Evolutionary conservation across 64 coral and sea anemone genomes (phyloP).

Genomic region (Actinia equina): DNA sequence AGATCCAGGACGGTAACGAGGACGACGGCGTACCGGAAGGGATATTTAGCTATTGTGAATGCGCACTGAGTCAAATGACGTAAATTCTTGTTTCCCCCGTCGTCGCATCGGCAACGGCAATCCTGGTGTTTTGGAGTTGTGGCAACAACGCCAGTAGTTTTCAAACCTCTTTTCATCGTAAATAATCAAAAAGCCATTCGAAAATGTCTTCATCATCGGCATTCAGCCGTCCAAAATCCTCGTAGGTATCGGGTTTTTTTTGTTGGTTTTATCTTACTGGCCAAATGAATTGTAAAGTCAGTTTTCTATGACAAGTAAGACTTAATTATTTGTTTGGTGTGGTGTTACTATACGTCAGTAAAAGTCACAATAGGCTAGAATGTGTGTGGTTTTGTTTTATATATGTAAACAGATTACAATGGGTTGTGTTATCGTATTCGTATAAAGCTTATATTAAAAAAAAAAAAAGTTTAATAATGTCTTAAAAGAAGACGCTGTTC

Average conservation of each 20-base stretch:
- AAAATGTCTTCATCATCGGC: neutral
- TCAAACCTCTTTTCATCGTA: neutral
- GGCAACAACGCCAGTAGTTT: neutral
- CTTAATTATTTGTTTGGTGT: no score
- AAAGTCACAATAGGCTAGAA: no score
- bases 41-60: neutral
- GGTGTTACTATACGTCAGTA: no score
- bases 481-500: neutral
- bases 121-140: neutral
- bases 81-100: neutral
- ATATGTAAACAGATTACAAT: no score
- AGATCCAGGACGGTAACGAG: neutral
- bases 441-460: no score
- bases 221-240: neutral
- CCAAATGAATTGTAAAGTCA: neutral
- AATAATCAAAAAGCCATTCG: neutral
- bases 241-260: neutral
- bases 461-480: neutral
- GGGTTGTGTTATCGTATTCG: no score
- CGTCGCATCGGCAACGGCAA: neutral
- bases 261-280: neutral
- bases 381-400: no score
- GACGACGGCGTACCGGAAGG: neutral
- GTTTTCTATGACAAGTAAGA: neutral
- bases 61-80: neutral